phyloP scores from a whole-genome alignment of 2,888 invertebrate genomes.

The Camponotus fellah region DNA sequence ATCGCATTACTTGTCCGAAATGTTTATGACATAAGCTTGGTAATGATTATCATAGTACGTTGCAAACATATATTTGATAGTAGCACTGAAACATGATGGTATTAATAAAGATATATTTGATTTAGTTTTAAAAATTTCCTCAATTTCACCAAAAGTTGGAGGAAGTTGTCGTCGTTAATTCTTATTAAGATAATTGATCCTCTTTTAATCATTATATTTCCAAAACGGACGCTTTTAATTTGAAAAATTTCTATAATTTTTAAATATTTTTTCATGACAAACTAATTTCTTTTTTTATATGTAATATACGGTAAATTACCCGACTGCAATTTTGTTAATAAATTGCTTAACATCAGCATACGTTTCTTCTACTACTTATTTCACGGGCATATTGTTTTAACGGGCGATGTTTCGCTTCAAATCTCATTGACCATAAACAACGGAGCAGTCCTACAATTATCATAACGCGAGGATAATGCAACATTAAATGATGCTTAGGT shows the following conservation, averaged over 20 bases:
- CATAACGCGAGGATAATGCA: slow-evolving; percentile 7
- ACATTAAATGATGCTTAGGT: slow-evolving; percentile 7
- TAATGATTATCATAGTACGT: not conserved
- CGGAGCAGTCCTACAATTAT: not conserved
- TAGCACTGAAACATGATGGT: not conserved
- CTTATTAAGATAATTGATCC: not conserved
- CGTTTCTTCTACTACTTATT: not conserved
- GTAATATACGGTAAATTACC: not conserved
- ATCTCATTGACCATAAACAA: slow-evolving; percentile 2
- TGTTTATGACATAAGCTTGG: no score
- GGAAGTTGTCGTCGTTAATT: not conserved
- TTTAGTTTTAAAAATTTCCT: not conserved
- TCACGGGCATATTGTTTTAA: slow-evolving; percentile 11
- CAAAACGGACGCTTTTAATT: not conserved
- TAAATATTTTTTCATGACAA: not conserved
- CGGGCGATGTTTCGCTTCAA: not conserved
- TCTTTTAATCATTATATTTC: slow-evolving; percentile 23
- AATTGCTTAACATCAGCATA: slow-evolving; percentile 12
- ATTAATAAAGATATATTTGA: not conserved
- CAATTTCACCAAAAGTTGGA: slow-evolving; percentile 5
- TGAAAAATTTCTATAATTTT: not conserved
- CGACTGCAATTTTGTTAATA: not conserved
- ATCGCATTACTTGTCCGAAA: no score
- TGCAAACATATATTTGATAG: not conserved
- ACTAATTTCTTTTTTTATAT: slow-evolving; percentile 16